Evolutionary conservation across 1,140 invertebrate species (phyloP).

Genomic region (Temnothorax curvispinosus): DNA sequence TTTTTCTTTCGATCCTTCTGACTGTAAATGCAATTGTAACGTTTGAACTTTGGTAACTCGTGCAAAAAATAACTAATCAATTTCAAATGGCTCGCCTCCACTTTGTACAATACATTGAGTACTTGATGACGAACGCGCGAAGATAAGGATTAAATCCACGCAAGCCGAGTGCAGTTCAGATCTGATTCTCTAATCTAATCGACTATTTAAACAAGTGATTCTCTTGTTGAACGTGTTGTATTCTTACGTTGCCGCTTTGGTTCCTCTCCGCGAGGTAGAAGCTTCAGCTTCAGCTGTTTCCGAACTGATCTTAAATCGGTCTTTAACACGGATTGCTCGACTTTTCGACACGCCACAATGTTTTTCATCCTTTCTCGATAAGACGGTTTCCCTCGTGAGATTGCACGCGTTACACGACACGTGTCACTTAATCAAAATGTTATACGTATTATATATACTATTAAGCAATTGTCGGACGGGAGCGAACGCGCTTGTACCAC

Average conservation of each 20-base stretch:
- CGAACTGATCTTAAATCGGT: conserved; percentile 64
- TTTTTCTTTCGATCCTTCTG: neutral
- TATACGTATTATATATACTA: conserved; percentile 69
- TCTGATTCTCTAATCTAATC: neutral
- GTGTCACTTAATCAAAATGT: conserved; percentile 75
- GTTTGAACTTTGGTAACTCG: neutral
- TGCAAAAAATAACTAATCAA: neutral
- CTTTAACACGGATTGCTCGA: conserved; percentile 68
- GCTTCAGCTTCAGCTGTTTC: conserved; percentile 54
- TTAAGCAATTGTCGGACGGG: conserved; percentile 39
- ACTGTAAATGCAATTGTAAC: neutral
- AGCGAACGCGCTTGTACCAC: conserved; percentile 60
- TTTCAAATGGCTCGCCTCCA: neutral
- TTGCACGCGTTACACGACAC: conserved; percentile 68
- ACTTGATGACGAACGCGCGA: neutral
- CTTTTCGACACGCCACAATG: conserved; percentile 63
- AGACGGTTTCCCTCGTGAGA: conserved; percentile 75
- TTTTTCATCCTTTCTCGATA: conserved; percentile 68
- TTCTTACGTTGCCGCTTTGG: neutral
- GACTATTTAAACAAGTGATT: neutral
- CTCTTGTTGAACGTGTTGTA: neutral
- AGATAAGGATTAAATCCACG: neutral
- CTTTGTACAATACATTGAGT: neutral
- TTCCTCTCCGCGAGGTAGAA: neutral
- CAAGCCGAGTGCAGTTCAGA: too few species aligned